Base-by-base conservation (phyloP, 2,797 vertebrate species). In the Phoebastria nigripes region DNA sequence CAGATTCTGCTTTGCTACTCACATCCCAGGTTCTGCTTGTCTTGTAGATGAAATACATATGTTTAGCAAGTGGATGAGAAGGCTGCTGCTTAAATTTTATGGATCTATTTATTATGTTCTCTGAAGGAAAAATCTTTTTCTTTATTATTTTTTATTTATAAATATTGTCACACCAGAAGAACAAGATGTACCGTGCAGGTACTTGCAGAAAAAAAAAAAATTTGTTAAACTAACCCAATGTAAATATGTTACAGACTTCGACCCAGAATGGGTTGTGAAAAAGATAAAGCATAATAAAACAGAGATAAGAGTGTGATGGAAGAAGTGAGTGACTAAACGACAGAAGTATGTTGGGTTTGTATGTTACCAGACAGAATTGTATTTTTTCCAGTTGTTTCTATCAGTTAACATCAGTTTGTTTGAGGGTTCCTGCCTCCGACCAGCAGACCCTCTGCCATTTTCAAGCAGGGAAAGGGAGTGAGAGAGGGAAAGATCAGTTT, bases 201-300 rank as follows among this genome's bases (percentile, higher is more conserved):
- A 92, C 59, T 77, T 84, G 9, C 7, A 79, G n/a, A 2, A 8
- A 31, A 72, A 79, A 90, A 54, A 80, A 67, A 4, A 41, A 35
- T 15, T 76, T 73, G 29, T 77, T 89, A 92, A 89, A 93, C 26
- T 71, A 92, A 56, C 20, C 21, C 52, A 86, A 13, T 58, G 62
- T 89, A 92, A 94, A 87, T 82, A 82, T 17, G 22, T 55, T 87
- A 61, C 42, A 82, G 55, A 66, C n/a, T 61, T 82, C 61, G 41
- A 92, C 35, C 11, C 33, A 52, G 74, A 91, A 59, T 22, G 28
- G 46, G 25, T 87, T 82, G 46, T 89, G 52, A 74, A 80, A 94
- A 95, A 94, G 71, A 82, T 82, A 94, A 93, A 94, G 26, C 42
- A 69, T 28, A 91, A 90, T 86, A 93, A 90, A 94, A 83, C 26